Base-by-base conservation (phyloP, 1,140 invertebrate species). In the Dinoponera quadriceps region DNA sequence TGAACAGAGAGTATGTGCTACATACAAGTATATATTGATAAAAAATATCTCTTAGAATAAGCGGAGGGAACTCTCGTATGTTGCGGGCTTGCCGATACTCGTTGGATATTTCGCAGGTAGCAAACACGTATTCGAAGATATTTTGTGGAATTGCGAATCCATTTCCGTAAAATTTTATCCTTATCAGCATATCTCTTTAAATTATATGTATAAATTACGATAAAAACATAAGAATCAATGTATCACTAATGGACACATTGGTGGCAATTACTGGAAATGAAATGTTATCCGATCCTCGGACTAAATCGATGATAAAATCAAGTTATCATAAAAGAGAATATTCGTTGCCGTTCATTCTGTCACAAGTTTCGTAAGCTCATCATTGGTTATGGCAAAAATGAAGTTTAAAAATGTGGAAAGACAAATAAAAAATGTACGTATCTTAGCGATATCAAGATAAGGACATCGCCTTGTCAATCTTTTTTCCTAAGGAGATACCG, bases 401-500 rank as follows among this genome's bases (percentile, higher is more conserved):
- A 51, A 51, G 22, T 27, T 75, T 63, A 9, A 51, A 18, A 25
- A 74, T 38, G 55, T 13, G 29, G 18, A 22, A 51, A 60, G 4
- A 44, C 0, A 3, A 57, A 25, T 55, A 20, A 22, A 9, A 59
- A 59, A n/a, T n/a, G 22, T 25, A 59, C 3, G 14, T 14, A 59
- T 59, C 14, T 7, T 25, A 38, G 27, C 33, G 9, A 3, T 14
- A 69, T 69, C 51, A 82, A 83, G 25, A 62, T n/a, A 51, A 62
- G 29, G 20, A n/a, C 44, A 63, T 51, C 25, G 49, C 87, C 82
- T 87, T 83, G 62, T 82, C 3, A 60, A 66, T 87, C 86, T 89
- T 88, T 89, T 86, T 85, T 85, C 57, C 68, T 86, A 74, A 85
- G 59, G 18, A 44, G 77, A 85, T 85, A 93, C 93, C 25, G 68